Evolutionary conservation across 1,140 invertebrate species (phyloP), one percentile per base, ranked within the genome.

Genomic region (Eriocheir sinensis): DNA sequence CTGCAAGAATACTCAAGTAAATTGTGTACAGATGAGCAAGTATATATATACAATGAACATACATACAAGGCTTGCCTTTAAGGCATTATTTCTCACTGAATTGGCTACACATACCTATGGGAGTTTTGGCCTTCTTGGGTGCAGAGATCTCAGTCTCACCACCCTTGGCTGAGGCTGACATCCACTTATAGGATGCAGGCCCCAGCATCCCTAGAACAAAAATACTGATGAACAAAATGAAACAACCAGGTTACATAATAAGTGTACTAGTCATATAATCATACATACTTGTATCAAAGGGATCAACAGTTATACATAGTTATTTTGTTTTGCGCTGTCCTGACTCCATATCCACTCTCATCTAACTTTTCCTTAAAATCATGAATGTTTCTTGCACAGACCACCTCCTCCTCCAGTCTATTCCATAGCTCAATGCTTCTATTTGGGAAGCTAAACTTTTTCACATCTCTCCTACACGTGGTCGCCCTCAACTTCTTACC

Each of bases 61-160:
- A 85, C 38, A 85, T 72, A 72, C 53, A 72, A 12, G 12, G 27
- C 53, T 72, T 27, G 12, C 53, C 27, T 72, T 12, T 72, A 72
- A 27, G 12, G 53, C 12, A 12, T 12, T 12, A 72, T 12, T 12
- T 72, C 27, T 12, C 12, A 72, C 12, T 12, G 53, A 27, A 72
- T 72, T 12, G 12, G 12, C 12, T 27, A 72, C 36, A 40, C 83
- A 15, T 2, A 90, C 89, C 89, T 27, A 72, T 72, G 12, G 89
- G 89, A 0, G 89, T 90, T 6, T 90, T 90, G 36, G 89, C 89
- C 30, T 90, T 90, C 44, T 38, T 90, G 48, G 48, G 53, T 15
- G 48, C n/a, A 90, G 15, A 38, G 34, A 21, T 30, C 17, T 32
- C 38, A 0, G 48, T 3, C 15, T 32, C 89, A 72, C 21, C n/a